Conservation (phyloP, 2,888 invertebrate genomes). For the Drosophila cracens region DNA sequence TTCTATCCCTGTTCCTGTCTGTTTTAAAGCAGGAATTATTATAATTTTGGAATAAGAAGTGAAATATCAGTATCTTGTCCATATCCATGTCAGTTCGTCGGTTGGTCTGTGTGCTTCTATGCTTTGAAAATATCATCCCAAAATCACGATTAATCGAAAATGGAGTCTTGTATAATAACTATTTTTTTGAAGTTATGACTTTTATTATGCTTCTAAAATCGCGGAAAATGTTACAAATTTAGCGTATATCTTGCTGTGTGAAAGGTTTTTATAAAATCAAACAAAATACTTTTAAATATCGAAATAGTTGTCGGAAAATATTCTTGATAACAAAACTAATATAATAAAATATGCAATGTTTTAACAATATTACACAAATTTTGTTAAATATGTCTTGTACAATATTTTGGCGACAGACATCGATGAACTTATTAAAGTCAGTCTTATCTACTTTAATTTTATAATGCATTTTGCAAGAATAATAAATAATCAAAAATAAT, state of each 20-base stretch:
- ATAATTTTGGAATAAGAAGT: not conserved
- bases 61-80: not conserved
- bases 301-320: not conserved
- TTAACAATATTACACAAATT: not conserved
- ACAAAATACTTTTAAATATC: not conserved
- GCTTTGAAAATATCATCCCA: not conserved
- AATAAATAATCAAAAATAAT: not conserved
- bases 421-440: not conserved
- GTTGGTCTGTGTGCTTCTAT: not conserved
- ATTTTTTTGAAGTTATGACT: not conserved
- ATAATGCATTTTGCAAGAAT: not conserved
- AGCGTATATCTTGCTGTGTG: not conserved
- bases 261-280: not conserved
- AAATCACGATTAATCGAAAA: not conserved
- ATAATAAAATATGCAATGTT: too few species aligned
- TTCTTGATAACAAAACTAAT: not conserved
- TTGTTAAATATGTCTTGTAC: not conserved
- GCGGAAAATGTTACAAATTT: not conserved
- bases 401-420: not conserved
- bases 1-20: not conserved
- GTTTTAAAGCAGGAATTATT: not conserved
- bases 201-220: not conserved
- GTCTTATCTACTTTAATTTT: not conserved
- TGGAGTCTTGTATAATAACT: not conserved
- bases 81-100: not conserved